Base-by-base conservation (phyloP, 2,113 vertebrate species). In the Phycodurus eques region DNA sequence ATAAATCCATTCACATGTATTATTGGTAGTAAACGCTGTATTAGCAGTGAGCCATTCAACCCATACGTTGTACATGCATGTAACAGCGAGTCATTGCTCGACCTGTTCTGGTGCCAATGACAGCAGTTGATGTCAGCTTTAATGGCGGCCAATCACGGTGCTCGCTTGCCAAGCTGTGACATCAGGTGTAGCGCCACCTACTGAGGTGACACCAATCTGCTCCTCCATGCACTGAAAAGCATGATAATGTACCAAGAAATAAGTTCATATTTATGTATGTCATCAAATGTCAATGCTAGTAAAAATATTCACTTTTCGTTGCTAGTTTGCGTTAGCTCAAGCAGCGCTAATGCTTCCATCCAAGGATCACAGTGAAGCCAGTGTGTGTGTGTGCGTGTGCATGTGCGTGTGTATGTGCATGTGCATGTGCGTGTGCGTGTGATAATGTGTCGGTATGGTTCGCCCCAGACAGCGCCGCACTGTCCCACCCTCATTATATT, bases 401-500 rank as follows among this genome's bases (percentile, higher is more conserved):
- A 56, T 62, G 70, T 51, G 66, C 39, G 70, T 53, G 60, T 60
- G 62, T 66, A 62, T 66, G 62, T 27, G 61, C 39, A 22, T 63
- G 61, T 63, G 61, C 53, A 33, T 67, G 54, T 59, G 35, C 43
- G 19, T 61, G 69, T 56, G 39, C 10, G 31, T 68, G 35, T 44
- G 68, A 31, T 31, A 14, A 47, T 47, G 22, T 22, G 64, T 47
- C 19, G 33, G 19, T 42, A 68, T 51, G 67, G 51, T 78, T 87
- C 70, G 80, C 74, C 87, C 88, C 82, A 91, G 88, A 90, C 88
- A 84, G 81, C 65, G 64, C 74, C 61, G 77, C 56, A 67, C 73
- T 71, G 81, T 90, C 87, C 87, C 86, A 88, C 81, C 67, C 85
- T 91, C 87, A 90, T 91, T 91, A 91, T 90, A 90, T 90, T 89